Evolutionary conservation across 2,113 vertebrate genomes (phyloP), one percentile per base, ranked within the genome.

Genomic region (Cochlearius cochlearius): DNA sequence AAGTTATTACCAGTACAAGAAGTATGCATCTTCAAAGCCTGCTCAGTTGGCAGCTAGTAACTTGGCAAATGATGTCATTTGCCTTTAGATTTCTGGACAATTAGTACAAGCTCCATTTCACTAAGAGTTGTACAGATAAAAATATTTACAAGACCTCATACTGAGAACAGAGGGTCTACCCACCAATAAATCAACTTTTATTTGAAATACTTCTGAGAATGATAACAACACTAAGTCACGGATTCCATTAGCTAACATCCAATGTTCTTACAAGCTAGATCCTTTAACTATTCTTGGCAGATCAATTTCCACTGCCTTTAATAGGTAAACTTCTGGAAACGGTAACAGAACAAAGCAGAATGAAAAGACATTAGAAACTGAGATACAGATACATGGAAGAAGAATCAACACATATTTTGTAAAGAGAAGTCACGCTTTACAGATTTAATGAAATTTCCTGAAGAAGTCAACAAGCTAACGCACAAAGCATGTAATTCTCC

Each of bases 331-430:
- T 49, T 74, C 60, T 38, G 82, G 64, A 77, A 90, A 82, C 41
- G 63, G 8, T 47, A 96, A 96, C 49, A 92, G 63, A 90, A 91
- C 36, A 93, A 86, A 80, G 47, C 62, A 91, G 69, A 92, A 90
- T 15, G 25, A 82, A 52, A 60, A 64, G 19, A 80, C 34, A 66
- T 49, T 77, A 95, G 90, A 50, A 81, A 83, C 26, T 55, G 30
- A 69, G 21, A 75, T 14, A 53, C 25, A 81, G 47, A 81, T 26
- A 87, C 34, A 74, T 2, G 18, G 50, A 89, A 29, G 27, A 95
- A 86, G 41, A 84, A 80, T 17, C 50, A 93, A 63, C 34, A 50
- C 4, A 1, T 8, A 21, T 55, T 85, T 64, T 82, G 22, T 52
- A 30, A 67, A 58, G 10, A 60, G 22, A 78, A 91, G 50, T 23